phyloP scores from a whole-genome alignment of 2,113 vertebrate species.

The Ploceus nigricollis region DNA sequence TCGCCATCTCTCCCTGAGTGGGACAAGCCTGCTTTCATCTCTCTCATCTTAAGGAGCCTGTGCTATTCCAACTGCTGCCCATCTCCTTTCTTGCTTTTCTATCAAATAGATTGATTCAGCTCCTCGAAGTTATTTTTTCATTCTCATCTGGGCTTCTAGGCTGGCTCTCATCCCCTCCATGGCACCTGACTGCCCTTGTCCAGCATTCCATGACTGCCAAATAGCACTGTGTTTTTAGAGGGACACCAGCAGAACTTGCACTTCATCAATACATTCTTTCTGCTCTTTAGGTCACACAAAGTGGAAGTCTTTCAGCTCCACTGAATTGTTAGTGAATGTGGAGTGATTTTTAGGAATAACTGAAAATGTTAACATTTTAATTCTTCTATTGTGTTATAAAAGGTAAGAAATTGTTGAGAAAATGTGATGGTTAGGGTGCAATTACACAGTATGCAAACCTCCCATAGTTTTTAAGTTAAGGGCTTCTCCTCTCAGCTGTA shows the following conservation, averaged over 20 bases:
- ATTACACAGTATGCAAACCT: neutral
- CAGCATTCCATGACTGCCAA: neutral
- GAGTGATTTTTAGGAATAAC: neutral
- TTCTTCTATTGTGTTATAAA: neutral
- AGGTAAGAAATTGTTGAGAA: neutral
- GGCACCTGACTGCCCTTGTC: neutral
- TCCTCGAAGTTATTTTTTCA: neutral
- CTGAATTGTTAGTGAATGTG: neutral
- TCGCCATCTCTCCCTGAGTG: neutral
- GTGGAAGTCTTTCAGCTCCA: neutral
- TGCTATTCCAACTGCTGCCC: neutral
- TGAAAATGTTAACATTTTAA: neutral
- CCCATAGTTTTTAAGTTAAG: neutral
- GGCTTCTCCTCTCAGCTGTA: neutral
- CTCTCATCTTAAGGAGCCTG: neutral
- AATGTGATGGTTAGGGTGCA: neutral
- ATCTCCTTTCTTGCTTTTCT: neutral
- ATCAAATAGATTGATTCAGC: neutral
- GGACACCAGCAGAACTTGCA: neutral
- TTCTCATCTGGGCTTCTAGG: neutral
- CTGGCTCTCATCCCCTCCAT: neutral
- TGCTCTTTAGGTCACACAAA: neutral
- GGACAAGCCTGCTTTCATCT: neutral
- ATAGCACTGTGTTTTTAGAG: neutral
- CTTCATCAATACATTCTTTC: neutral